A percentile compares a stretch with the other conserved stretches of the same genome.
These are phyloP conservation scores for Drosophila emarginata DNA, from an alignment of 2,888 invertebrate species.

Conservation along the genomic window DNA sequence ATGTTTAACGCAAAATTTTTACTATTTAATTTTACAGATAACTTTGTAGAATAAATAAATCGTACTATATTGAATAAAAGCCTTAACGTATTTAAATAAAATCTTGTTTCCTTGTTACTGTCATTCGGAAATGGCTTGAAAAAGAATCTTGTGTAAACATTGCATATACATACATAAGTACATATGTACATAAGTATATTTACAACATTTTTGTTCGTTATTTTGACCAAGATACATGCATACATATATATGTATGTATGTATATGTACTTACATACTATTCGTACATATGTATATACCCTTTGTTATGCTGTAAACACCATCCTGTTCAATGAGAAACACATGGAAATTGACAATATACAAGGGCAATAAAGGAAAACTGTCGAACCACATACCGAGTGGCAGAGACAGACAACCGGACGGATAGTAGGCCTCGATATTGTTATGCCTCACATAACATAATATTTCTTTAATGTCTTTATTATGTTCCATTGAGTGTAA, in stretches of 20 bases:
- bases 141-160: too few species aligned
- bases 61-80: too few species aligned
- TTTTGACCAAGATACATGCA: background rate
- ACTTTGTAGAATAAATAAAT: too few species aligned
- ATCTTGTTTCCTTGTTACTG: too few species aligned
- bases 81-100: too few species aligned
- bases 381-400: slow-evolving; percentile 21
- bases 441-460: slow-evolving; percentile 52
- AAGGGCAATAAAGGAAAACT: slow-evolving; percentile 51
- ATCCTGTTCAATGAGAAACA: slow-evolving; percentile 11
- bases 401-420: background rate
- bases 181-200: background rate
- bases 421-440: slow-evolving; percentile 1
- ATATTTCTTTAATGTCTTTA: slow-evolving; percentile 78
- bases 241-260: background rate
- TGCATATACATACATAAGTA: background rate
- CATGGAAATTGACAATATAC: slow-evolving; percentile 61
- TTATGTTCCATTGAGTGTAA: slow-evolving; percentile 78
- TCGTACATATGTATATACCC: background rate
- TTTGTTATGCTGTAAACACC: background rate
- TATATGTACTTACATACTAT: background rate
- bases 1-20: too few species aligned
- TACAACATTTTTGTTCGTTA: too few species aligned
- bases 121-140: too few species aligned
- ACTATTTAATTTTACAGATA: too few species aligned